These are phyloP conservation scores for Aegypius monachus DNA, from an alignment of 2,113 vertebrate genomes.

Conservation along the genomic window DNA sequence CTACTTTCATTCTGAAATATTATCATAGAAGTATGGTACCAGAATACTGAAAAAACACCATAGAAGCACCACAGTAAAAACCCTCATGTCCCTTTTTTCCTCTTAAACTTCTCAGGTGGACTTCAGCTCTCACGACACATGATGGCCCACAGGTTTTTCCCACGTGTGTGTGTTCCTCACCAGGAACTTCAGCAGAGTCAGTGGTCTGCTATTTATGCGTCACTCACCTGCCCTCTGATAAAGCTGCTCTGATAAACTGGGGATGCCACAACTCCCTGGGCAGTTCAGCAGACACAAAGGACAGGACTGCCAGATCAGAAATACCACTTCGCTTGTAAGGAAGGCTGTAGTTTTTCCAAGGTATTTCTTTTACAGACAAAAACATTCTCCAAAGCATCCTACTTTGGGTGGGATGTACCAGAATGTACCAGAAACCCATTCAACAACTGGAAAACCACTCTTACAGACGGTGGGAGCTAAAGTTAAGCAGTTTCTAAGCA, in stretches of 20 bases:
- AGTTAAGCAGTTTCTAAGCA: neutral
- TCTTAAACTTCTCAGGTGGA: neutral
- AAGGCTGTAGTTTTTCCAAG: neutral
- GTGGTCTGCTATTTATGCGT: neutral
- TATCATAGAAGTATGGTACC: neutral
- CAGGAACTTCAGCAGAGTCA: neutral
- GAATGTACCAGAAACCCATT: neutral
- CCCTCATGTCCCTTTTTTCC: neutral
- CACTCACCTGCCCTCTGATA: neutral
- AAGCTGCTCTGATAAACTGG: neutral
- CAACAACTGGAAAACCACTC: neutral
- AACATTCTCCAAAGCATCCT: neutral
- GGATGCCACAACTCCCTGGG: rapidly evolving
- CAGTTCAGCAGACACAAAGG: neutral
- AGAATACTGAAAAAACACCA: neutral
- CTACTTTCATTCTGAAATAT: neutral
- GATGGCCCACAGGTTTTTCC: neutral
- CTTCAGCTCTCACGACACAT: neutral
- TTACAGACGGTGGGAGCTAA: neutral
- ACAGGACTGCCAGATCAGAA: neutral
- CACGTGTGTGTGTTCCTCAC: neutral
- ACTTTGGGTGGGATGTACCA: no score
- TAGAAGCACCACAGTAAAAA: neutral
- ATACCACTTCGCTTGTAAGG: neutral
- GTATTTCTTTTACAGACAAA: neutral